Conservation (phyloP, 2,888 invertebrate species). For the Xestia c-nigrum region DNA sequence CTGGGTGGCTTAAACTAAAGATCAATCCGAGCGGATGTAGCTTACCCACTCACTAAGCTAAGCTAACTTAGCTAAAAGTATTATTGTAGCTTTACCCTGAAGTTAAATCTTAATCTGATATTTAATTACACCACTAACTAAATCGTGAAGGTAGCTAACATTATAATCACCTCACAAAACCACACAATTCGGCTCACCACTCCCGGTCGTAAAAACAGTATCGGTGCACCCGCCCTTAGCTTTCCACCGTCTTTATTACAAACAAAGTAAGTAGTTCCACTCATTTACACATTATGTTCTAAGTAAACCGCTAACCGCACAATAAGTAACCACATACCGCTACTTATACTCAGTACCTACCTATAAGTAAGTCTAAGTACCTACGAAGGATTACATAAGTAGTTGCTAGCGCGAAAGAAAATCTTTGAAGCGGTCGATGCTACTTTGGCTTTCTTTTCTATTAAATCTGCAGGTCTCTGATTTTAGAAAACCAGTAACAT, state of each 20-base stretch:
- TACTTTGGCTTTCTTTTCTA: background rate
- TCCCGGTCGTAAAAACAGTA: conserved; percentile 39
- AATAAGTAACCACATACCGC: conserved; percentile 20
- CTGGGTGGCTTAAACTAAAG: too few species aligned
- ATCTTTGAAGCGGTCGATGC: too few species aligned
- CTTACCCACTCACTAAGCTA: too few species aligned
- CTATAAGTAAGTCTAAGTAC: background rate
- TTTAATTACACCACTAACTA: background rate
- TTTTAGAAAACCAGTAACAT: background rate
- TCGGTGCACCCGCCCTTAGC: conserved; percentile 12
- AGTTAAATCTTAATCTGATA: background rate
- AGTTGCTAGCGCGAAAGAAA: background rate
- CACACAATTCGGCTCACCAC: conserved; percentile 10
- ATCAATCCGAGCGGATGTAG: too few species aligned
- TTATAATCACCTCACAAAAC: conserved; percentile 19
- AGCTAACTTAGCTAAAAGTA: too few species aligned
- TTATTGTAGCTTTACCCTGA: background rate
- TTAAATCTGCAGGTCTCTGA: background rate
- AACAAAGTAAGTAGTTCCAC: conserved; percentile 32
- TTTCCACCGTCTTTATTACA: conserved; percentile 44
- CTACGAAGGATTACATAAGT: background rate
- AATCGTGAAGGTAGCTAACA: background rate
- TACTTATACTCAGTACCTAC: conserved; percentile 13
- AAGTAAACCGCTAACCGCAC: conserved; percentile 32
- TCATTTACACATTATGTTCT: conserved; percentile 39